phyloP scores from a whole-genome alignment of 2,797 vertebrate species.

The Leptatherina wallacei region DNA sequence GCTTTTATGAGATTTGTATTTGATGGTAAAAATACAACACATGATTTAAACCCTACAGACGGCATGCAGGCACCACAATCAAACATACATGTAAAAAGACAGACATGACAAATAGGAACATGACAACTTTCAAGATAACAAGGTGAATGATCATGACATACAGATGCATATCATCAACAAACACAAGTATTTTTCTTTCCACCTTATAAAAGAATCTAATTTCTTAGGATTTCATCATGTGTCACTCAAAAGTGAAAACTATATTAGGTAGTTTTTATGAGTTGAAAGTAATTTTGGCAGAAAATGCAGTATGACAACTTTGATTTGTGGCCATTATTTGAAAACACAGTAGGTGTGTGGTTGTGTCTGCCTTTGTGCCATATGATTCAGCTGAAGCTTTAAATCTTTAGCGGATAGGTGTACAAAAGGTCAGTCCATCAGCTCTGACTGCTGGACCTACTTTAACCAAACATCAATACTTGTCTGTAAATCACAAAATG shows the following conservation, averaged over 20 bases:
- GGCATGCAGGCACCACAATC: not conserved
- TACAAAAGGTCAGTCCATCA: slow-evolving; percentile 49
- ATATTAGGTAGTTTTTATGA: slow-evolving; percentile 4
- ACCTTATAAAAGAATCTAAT: slow-evolving; percentile 1
- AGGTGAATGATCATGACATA: not conserved
- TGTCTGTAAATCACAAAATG: slow-evolving; percentile 65
- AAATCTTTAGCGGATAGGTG: slow-evolving; percentile 49
- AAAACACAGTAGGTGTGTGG: slow-evolving; percentile 58
- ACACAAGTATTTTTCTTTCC: not conserved
- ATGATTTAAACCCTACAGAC: not conserved
- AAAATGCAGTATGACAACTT: slow-evolving; percentile 32
- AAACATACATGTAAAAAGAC: not conserved
- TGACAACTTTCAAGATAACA: not conserved
- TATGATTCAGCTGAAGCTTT: slow-evolving; percentile 36
- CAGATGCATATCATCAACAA: not conserved
- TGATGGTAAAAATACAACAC: not conserved
- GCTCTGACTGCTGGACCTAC: slow-evolving; percentile 53
- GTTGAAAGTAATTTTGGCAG: slow-evolving; percentile 19
- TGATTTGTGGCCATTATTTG: slow-evolving; percentile 57
- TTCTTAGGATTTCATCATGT: slow-evolving; percentile 1
- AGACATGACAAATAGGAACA: not conserved
- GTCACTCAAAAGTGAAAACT: not conserved
- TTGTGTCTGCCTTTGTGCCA: slow-evolving; percentile 44
- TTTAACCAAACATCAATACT: slow-evolving; percentile 58
- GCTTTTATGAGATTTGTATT: not conserved